phyloP scores from a whole-genome alignment of 2,888 invertebrate species.

The Acanthoscelides obtectus region DNA sequence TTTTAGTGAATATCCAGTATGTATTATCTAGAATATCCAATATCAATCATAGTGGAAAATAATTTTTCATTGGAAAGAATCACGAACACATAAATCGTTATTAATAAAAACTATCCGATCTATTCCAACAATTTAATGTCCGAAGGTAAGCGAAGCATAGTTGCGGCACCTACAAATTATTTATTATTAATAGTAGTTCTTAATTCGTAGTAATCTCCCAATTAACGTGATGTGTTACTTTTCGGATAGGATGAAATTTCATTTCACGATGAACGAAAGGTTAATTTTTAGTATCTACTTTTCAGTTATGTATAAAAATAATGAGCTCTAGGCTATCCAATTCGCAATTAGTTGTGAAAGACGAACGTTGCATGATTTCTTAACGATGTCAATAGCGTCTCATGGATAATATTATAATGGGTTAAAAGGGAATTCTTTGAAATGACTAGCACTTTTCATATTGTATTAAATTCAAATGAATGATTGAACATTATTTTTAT shows the following conservation, averaged over 20 bases:
- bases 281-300: background rate
- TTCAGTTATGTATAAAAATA: background rate
- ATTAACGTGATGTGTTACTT: background rate
- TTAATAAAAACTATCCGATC: no score
- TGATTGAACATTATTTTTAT: no score
- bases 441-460: no score
- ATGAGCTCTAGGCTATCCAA: background rate
- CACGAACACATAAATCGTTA: no score
- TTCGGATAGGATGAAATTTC: background rate
- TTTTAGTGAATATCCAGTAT: no score
- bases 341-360: background rate
- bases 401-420: no score
- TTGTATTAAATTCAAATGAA: no score
- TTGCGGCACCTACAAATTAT: background rate
- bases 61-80: no score
- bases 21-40: no score
- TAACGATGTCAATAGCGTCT: background rate
- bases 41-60: no score
- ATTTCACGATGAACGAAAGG: background rate
- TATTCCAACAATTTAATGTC: background rate
- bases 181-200: background rate
- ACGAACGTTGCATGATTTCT: background rate
- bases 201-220: background rate
- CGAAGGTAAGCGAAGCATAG: background rate
- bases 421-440: no score